A percentile compares a stretch with the other conserved stretches of the same genome.
phyloP scores from a whole-genome alignment of 2,113 vertebrate genomes.

The Nothobranchius furzeri region DNA sequence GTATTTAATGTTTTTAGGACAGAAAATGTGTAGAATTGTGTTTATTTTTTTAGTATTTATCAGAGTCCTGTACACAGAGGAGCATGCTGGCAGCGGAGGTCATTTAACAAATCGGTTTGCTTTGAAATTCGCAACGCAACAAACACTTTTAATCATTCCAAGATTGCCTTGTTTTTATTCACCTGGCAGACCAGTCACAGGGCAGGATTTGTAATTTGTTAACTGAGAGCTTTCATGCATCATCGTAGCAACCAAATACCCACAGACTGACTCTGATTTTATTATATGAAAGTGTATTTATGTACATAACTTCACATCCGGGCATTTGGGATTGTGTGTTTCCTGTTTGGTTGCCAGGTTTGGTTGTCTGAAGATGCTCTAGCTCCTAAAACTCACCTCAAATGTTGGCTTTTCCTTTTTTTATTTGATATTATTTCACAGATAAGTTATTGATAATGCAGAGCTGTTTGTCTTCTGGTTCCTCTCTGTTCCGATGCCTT shows the following conservation, averaged over 20 bases:
- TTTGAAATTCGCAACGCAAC: neutral
- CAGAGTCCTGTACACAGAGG: neutral
- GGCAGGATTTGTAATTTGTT: too few species aligned
- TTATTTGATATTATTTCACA: conserved; percentile 25
- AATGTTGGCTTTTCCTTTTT: neutral
- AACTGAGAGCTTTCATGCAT: conserved; percentile 1
- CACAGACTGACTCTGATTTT: conserved; percentile 8
- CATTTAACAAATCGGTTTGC: too few species aligned
- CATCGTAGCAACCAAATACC: conserved; percentile 30
- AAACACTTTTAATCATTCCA: conserved; percentile 54
- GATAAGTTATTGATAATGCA: conserved; percentile 40
- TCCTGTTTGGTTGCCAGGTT: neutral
- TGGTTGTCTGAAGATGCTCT: neutral
- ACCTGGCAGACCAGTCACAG: too few species aligned
- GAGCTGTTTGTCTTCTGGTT: conserved; percentile 18
- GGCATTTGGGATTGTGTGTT: conserved; percentile 40
- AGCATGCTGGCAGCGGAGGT: too few species aligned
- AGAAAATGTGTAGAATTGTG: conserved; percentile 6
- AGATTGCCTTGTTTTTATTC: neutral
- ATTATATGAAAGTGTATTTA: conserved; percentile 30
- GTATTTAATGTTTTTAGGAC: conserved; percentile 39
- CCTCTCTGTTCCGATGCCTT: conserved; percentile 30
- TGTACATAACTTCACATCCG: conserved; percentile 36
- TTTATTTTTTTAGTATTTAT: conserved; percentile 30
- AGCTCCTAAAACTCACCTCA: neutral